A percentile compares a stretch with the other conserved stretches of the same genome.
These are phyloP conservation scores for Ectropis grisescens DNA, from an alignment of 1,140 invertebrate species.

Conservation along the genomic window DNA sequence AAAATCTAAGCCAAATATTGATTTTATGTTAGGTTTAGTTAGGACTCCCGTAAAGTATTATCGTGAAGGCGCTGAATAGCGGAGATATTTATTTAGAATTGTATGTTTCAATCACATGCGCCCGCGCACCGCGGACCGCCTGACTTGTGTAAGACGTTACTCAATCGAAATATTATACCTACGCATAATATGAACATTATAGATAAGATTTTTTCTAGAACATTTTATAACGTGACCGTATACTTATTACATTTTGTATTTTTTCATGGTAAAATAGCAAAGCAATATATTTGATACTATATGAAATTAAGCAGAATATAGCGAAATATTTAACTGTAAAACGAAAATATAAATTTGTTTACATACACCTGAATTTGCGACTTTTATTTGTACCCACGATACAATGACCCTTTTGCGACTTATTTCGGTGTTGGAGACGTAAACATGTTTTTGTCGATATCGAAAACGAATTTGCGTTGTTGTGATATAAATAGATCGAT, in stretches of 20 bases:
- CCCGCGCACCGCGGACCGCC: no score
- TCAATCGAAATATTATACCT: slow-evolving; percentile 11
- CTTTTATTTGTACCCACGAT: slow-evolving; percentile 28
- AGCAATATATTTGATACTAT: slow-evolving; percentile 64
- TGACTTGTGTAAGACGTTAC: slow-evolving; percentile 18
- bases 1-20: slow-evolving; percentile 69
- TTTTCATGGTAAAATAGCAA: slow-evolving; percentile 54
- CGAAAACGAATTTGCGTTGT: no score
- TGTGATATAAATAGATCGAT: no score
- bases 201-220: slow-evolving; percentile 63
- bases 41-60: slow-evolving; percentile 63
- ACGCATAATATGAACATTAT: slow-evolving; percentile 61
- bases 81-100: slow-evolving; percentile 53
- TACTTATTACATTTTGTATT: slow-evolving; percentile 53
- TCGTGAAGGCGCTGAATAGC: slow-evolving; percentile 37
- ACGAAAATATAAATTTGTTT: slow-evolving; percentile 63
- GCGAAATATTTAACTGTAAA: slow-evolving; percentile 55
- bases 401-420: not conserved
- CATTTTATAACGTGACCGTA: slow-evolving; percentile 48
- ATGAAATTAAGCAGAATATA: slow-evolving; percentile 41
- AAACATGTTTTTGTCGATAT: no score
- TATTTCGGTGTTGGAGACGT: no score
- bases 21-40: slow-evolving; percentile 56
- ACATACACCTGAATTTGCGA: slow-evolving; percentile 42
- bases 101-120: slow-evolving; percentile 2